Conservation (phyloP, 35 echinoderm and acorn worm genomes). For the Ophiothrix spiculata region DNA sequence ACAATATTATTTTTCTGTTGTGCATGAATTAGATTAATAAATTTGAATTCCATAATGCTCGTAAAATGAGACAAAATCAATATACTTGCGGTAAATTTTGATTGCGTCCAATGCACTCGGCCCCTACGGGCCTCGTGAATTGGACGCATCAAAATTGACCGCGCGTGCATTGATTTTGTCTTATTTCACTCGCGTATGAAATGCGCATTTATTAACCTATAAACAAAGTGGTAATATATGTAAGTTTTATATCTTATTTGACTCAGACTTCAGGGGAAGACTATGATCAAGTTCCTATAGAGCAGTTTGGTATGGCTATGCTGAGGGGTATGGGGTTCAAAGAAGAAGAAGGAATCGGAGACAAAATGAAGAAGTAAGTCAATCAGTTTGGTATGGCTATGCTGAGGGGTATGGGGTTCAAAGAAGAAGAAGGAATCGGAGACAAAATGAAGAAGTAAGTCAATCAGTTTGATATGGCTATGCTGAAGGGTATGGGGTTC, state of each 20-base stretch:
- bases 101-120: too few species aligned
- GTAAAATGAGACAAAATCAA: too few species aligned
- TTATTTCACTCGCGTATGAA: too few species aligned
- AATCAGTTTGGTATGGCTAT: conserved; percentile 87
- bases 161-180: too few species aligned
- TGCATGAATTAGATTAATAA: too few species aligned
- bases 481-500: conserved; percentile 91
- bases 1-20: too few species aligned
- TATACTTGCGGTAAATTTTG: too few species aligned
- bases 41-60: too few species aligned
- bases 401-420: conserved; percentile 98
- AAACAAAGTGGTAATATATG: neutral
- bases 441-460: conserved; percentile 86
- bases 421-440: conserved; percentile 82
- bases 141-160: too few species aligned
- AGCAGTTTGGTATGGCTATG: conserved; percentile 91
- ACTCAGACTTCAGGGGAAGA: conserved; percentile 72
- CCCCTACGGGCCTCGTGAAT: too few species aligned
- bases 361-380: conserved; percentile 89
- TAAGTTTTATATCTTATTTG: neutral
- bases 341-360: conserved; percentile 77
- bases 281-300: conserved; percentile 79
- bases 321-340: conserved; percentile 98
- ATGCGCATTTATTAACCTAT: too few species aligned
- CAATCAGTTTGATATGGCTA: conserved; percentile 31